Evolutionary conservation across 37 sponge, comb jelly and placozoan genomes (phyloP).

Genomic region (Aplysina aerophoba): DNA sequence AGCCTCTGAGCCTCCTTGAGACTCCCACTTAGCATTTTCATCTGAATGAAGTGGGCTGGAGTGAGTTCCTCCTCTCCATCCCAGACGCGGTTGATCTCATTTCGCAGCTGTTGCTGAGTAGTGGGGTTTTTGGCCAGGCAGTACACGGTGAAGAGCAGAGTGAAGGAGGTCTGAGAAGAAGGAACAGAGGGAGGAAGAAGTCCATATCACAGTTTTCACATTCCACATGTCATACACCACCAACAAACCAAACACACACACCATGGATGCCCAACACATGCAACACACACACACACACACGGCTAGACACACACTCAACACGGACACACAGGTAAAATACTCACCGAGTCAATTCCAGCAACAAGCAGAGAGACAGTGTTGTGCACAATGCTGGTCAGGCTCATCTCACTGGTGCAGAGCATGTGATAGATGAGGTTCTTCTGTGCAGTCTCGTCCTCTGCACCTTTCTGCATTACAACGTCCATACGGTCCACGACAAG

Average conservation of each 20-base stretch:
- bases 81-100: constrained; percentile 30
- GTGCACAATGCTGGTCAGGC: constrained; percentile 2
- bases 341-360: constrained; percentile 26
- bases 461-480: not conserved
- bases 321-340: too few relatives aligned
- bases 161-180: constrained; percentile 58
- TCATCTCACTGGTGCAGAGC: not conserved
- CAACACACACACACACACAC: too few relatives aligned
- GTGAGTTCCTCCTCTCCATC: constrained; percentile 37
- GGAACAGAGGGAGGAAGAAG: not conserved
- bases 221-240: not conserved
- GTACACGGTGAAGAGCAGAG: constrained; percentile 47
- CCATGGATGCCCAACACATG: too few relatives aligned
- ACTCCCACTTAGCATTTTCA: constrained; percentile 49
- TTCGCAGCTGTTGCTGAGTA: constrained; percentile 41
- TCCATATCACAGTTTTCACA: not conserved
- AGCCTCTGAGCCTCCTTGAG: constrained; percentile 59
- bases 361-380: constrained; percentile 27
- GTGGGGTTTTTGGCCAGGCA: constrained; percentile 45
- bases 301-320: too few relatives aligned
- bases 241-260: too few relatives aligned
- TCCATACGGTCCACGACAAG: constrained; percentile 19
- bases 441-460: not conserved
- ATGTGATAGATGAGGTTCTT: constrained; percentile 19
- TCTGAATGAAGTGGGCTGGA: constrained; percentile 35